These are phyloP conservation scores for Tachuris rubrigastra DNA, from an alignment of 2,113 vertebrate genomes.

Conservation along the genomic window DNA sequence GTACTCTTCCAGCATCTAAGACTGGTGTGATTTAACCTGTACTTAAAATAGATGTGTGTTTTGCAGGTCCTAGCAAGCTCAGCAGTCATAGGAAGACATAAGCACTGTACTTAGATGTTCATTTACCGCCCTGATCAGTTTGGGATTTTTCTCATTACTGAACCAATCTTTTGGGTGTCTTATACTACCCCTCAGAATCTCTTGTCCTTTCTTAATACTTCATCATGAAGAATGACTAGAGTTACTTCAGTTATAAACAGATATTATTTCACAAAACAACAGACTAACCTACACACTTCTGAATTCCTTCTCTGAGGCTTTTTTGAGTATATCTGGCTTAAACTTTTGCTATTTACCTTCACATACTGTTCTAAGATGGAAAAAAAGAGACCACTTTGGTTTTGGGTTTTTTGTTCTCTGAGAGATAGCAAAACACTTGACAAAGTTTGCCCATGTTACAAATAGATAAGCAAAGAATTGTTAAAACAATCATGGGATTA, in stretches of 20 bases:
- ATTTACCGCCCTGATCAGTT: neutral
- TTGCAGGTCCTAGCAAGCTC: neutral
- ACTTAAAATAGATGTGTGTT: neutral
- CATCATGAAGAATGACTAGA: neutral
- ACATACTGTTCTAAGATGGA: neutral
- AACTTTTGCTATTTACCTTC: neutral
- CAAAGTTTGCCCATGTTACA: neutral
- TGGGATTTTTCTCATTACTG: neutral
- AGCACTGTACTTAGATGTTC: neutral
- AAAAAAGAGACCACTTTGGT: neutral
- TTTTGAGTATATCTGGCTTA: neutral
- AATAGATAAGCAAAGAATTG: slow-evolving; percentile 56
- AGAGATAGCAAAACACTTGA: neutral
- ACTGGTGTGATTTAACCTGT: neutral
- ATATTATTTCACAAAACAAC: neutral
- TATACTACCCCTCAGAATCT: neutral
- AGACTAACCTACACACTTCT: neutral
- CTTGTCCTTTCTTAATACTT: neutral
- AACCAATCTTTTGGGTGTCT: neutral
- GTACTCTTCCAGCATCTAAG: neutral
- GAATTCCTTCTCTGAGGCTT: neutral
- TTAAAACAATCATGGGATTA: slow-evolving; percentile 42
- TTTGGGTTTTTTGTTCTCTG: neutral
- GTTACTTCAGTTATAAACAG: neutral
- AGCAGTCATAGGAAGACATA: neutral